Conservation (phyloP, 2,888 invertebrate species). For the Phaedon cochleariae region DNA sequence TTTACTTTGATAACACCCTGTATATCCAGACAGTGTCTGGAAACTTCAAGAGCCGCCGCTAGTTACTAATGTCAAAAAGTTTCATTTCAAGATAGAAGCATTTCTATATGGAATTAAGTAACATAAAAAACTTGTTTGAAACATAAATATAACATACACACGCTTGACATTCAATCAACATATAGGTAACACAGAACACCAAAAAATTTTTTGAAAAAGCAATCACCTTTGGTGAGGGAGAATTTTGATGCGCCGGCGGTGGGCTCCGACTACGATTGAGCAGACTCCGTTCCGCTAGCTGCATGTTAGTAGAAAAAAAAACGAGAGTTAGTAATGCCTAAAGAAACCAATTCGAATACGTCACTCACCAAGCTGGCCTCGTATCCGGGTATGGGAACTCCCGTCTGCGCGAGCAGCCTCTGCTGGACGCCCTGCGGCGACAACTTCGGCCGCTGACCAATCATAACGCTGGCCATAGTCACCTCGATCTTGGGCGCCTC, state of each 20-base stretch:
- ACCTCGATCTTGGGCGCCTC: constrained; percentile 68
- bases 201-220: constrained; percentile 47
- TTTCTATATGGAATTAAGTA: no score
- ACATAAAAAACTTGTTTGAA: no score
- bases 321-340: constrained; percentile 6
- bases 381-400: constrained; percentile 69
- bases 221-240: constrained; percentile 62
- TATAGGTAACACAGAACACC: no score
- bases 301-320: constrained; percentile 61
- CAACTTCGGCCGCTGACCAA: constrained; percentile 62
- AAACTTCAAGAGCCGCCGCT: no score
- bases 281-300: constrained; percentile 65
- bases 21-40: no score
- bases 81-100: no score
- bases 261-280: constrained; percentile 72
- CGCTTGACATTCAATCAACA: no score
- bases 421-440: constrained; percentile 65
- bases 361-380: constrained; percentile 77
- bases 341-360: no score
- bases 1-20: no score
- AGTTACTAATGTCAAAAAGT: no score
- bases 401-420: constrained; percentile 66
- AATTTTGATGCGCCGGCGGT: constrained; percentile 86
- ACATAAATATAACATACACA: no score
- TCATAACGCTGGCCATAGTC: constrained; percentile 65